A percentile compares a stretch with the other conserved stretches of the same genome.
Conservation (phyloP, 2,113 vertebrate species). For the Ciconia stormi region DNA sequence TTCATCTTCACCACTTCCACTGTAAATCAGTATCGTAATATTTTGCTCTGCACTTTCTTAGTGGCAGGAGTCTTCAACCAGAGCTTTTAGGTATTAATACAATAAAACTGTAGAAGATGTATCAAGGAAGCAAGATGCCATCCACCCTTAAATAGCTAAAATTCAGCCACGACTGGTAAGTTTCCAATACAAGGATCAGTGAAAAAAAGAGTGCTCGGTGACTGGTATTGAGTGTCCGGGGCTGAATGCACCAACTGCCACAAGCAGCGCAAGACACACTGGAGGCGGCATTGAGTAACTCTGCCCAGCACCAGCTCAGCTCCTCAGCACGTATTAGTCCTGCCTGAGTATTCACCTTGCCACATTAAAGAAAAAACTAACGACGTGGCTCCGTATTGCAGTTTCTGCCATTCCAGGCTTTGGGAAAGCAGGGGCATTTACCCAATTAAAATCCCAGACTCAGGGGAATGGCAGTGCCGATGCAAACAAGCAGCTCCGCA, state of each 20-base stretch:
- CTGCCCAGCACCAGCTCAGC: not conserved
- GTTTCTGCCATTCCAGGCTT: not conserved
- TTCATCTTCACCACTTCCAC: not conserved
- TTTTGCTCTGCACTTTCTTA: not conserved
- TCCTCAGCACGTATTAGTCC: not conserved
- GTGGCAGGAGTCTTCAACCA: not conserved
- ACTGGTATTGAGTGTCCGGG: fast-evolving
- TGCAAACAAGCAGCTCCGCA: fast-evolving
- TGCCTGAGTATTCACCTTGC: not conserved
- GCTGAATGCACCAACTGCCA: not conserved
- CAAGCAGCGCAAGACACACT: not conserved
- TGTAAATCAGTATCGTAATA: fast-evolving
- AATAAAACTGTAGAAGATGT: not conserved
- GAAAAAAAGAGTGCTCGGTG: not conserved
- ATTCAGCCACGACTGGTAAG: not conserved
- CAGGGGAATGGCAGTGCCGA: fast-evolving
- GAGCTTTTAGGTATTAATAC: not conserved
- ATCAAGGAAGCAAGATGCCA: not conserved
- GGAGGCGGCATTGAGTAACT: not conserved
- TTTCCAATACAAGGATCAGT: not conserved
- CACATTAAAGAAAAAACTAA: not conserved
- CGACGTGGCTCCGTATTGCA: not conserved
- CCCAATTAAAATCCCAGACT: not conserved
- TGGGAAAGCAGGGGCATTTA: not conserved
- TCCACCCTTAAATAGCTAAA: not conserved